Conservation (phyloP, 2,113 vertebrate species). For the Grammomys surdaster region DNA sequence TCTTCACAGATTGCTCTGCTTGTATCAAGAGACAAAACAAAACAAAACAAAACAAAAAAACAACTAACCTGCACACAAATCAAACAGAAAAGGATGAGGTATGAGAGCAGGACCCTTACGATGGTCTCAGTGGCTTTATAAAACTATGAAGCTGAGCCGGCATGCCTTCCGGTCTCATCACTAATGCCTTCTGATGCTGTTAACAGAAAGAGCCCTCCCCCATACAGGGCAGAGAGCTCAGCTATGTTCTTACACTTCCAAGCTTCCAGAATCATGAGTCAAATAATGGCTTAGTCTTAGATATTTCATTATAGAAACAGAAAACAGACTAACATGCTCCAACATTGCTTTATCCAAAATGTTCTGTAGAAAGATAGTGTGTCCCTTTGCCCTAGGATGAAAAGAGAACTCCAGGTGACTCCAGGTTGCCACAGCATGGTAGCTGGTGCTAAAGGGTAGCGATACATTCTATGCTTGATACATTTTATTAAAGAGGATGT, state of each 20-base stretch:
- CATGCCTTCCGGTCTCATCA: neutral
- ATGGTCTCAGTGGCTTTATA: neutral
- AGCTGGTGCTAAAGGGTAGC: neutral
- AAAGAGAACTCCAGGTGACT: neutral
- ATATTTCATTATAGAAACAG: neutral
- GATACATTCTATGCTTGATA: neutral
- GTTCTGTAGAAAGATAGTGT: neutral
- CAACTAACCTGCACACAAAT: neutral
- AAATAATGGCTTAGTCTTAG: neutral
- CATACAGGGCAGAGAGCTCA: neutral
- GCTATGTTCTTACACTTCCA: neutral
- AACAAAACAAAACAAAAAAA: neutral
- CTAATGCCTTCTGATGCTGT: neutral
- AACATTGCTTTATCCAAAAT: neutral
- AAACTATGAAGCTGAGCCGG: neutral
- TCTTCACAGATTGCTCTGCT: neutral
- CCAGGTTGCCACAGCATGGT: neutral
- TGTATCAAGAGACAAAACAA: neutral
- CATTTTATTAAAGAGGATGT: neutral
- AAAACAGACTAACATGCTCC: neutral
- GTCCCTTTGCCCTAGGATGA: neutral
- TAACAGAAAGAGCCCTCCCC: neutral
- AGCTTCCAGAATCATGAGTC: neutral
- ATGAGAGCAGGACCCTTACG: neutral
- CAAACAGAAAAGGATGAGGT: neutral